A percentile compares a stretch with the other conserved stretches of the same genome.
These are phyloP conservation scores for Garrulus glandarius DNA, from an alignment of 2,797 vertebrate species.

Conservation along the genomic window DNA sequence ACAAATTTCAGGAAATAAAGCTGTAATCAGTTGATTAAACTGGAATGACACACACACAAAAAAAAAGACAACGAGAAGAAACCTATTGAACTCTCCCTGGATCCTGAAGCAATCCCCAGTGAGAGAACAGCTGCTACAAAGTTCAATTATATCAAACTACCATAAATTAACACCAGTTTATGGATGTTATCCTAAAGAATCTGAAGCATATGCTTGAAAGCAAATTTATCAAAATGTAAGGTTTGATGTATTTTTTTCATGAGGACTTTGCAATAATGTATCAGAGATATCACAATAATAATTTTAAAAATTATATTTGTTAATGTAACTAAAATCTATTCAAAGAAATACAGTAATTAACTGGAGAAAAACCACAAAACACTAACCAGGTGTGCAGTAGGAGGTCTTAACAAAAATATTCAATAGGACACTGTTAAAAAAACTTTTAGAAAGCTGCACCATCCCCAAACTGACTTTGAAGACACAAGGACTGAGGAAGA, in stretches of 20 bases:
- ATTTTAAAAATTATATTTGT: not conserved
- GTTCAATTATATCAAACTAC: not conserved
- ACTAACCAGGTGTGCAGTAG: not conserved
- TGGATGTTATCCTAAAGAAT: not conserved
- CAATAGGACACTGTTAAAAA: not conserved
- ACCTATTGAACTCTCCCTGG: not conserved
- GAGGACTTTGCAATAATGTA: not conserved
- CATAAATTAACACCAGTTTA: not conserved
- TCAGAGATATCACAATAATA: not conserved
- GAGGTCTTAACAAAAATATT: not conserved
- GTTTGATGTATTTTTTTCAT: not conserved
- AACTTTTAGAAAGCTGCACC: not conserved
- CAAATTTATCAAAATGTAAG: not conserved
- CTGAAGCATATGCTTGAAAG: not conserved
- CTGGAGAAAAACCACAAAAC: not conserved
- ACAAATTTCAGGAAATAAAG: not conserved
- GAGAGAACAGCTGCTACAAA: not conserved
- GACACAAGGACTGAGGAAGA: not conserved
- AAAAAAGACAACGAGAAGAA: not conserved
- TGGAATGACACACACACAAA: not conserved
- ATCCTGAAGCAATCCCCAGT: not conserved
- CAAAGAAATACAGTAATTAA: not conserved
- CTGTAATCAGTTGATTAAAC: not conserved
- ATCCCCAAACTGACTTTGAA: not conserved
- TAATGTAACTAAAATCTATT: not conserved